Evolutionary conservation across 2,888 invertebrate species (phyloP).

Genomic region (Rhamnusium bicolor): DNA sequence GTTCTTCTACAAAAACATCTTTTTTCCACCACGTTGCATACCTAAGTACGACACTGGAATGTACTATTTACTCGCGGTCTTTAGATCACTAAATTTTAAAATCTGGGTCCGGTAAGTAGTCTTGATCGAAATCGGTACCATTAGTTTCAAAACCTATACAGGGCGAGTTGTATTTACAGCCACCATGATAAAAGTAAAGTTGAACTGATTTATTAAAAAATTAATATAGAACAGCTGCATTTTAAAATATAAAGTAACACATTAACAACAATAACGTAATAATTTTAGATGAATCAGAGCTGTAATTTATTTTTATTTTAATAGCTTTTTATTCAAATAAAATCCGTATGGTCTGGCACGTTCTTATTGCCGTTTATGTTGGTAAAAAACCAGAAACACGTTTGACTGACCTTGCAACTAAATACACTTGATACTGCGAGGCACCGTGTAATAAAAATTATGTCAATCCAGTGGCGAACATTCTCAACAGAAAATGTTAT

Average conservation of each 20-base stretch:
- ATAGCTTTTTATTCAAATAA: background rate
- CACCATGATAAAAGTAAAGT: no score
- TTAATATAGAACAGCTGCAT: background rate
- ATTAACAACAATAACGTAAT: background rate
- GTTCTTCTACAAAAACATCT: no score
- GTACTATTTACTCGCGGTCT: no score
- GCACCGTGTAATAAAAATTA: background rate
- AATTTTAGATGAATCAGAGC: background rate
- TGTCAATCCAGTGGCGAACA: background rate
- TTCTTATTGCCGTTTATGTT: background rate
- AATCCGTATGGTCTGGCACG: no score
- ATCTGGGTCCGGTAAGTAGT: no score
- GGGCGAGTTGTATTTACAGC: no score
- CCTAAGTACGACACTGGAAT: no score
- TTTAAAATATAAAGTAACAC: background rate
- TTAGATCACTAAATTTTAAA: no score
- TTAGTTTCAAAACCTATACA: no score
- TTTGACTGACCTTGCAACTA: background rate
- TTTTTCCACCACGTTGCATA: no score
- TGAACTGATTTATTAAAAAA: background rate
- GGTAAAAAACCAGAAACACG: background rate
- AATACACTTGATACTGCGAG: background rate
- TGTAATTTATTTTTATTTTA: background rate
- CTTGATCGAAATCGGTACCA: no score
- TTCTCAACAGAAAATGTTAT: background rate